Conservation (phyloP, 2,888 invertebrate species). For the Chrysotoxum bicinctum region DNA sequence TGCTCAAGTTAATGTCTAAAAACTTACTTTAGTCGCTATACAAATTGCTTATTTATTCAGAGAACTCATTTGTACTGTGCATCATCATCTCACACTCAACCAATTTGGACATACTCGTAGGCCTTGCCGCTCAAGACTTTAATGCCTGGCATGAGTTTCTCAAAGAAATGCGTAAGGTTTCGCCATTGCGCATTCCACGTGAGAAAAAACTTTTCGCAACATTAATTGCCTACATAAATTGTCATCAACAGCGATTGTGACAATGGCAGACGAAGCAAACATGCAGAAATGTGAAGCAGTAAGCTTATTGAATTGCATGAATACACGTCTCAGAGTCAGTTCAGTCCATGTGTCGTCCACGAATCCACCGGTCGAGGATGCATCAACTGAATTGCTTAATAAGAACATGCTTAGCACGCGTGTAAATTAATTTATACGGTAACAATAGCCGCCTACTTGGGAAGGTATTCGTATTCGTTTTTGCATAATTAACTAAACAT, state of each 20-base stretch:
- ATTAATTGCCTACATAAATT: conserved; percentile 65
- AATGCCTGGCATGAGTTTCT: conserved; percentile 1
- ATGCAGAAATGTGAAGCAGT: conserved; percentile 26
- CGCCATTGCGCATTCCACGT: conserved; percentile 30
- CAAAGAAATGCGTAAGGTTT: conserved; percentile 37
- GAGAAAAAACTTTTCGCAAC: conserved; percentile 51
- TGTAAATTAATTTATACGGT: conserved; percentile 68
- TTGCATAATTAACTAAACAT: conserved; percentile 58
- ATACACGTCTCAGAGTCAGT: neutral
- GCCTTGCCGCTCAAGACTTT: conserved; percentile 3
- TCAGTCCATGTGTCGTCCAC: neutral
- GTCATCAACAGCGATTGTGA: conserved; percentile 33
- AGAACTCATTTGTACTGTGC: conserved; percentile 53
- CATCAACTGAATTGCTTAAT: conserved; percentile 63
- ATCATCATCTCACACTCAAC: conserved; percentile 64
- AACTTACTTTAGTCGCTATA: neutral
- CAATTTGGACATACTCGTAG: conserved; percentile 43
- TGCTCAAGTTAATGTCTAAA: conserved; percentile 3
- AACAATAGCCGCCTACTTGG: conserved; percentile 61
- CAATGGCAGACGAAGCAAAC: conserved; percentile 22
- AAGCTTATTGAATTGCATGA: neutral
- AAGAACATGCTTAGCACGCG: conserved; percentile 69
- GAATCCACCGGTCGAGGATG: neutral
- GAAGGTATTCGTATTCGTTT: conserved; percentile 17
- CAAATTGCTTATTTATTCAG: conserved; percentile 51